phyloP scores from a whole-genome alignment of 1,140 invertebrate genomes.

The Laupala kohalensis region DNA sequence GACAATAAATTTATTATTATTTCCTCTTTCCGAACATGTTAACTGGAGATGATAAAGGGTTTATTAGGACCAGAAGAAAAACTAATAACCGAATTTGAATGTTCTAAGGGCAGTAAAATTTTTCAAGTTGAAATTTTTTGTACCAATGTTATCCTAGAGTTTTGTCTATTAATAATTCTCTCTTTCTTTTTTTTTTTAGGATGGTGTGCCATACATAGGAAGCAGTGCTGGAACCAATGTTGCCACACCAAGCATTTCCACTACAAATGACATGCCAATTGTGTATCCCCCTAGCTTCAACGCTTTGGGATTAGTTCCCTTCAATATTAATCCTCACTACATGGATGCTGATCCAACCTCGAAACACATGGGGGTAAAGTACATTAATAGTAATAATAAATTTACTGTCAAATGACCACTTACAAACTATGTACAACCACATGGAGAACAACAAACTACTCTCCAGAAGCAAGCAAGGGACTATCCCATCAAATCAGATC shows the following conservation, averaged over 20 bases:
- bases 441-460: no score
- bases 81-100: background rate
- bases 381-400: no score
- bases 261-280: conserved; percentile 80
- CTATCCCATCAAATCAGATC: no score
- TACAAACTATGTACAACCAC: no score
- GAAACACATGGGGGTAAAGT: conserved; percentile 57
- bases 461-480: no score
- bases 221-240: conserved; percentile 75
- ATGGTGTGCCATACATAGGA: conserved; percentile 61
- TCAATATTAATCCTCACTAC: conserved; percentile 80
- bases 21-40: background rate
- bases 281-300: conserved; percentile 59
- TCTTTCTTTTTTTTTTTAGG: conserved; percentile 25
- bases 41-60: background rate
- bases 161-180: background rate
- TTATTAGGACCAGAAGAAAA: background rate
- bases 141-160: no score
- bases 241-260: conserved; percentile 59
- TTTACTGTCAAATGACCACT: no score
- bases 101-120: background rate
- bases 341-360: conserved; percentile 45
- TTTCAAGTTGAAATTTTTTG: background rate
- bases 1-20: no score
- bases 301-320: conserved; percentile 58